Base-by-base conservation (phyloP, 1,140 invertebrate genomes). In the Aradophagus sp. region DNA sequence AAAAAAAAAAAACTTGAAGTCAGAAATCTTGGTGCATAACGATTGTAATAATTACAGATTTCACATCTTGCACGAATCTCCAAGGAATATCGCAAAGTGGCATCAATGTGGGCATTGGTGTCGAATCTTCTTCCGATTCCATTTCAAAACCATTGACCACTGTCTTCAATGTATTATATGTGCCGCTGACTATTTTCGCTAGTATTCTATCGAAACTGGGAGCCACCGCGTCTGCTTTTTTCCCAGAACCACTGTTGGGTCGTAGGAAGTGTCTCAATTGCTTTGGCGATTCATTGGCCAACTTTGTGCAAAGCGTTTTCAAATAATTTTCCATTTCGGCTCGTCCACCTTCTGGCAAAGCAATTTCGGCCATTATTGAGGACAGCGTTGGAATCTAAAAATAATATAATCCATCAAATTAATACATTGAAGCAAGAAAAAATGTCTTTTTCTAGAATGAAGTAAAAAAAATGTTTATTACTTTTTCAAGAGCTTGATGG, bases 141-240 rank as follows among this genome's bases (percentile, higher is more conserved):
- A 83, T 70, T 68, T 85, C 83, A 16, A 85, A 85, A 5, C 81
- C 81, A 15, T 83, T 82, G 1, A 85, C 83, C 3, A 84, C 83
- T 0, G 80, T 83, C 62, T 74, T 84, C 10, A 84, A 36, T 0
- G 82, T 84, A 31, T 84, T 84, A 38, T 82, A 84, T 8, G 82
- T 80, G 3, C 83, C 83, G 12, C 75, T 84, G 2, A 84, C 80
- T 3, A 82, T 82, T 67, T 84, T 84, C 0, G 81, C 83, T 10
- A 84, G 59, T 62, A 84, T 79, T 62, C 77, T 76, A 38, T 84
- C 83, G 1, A 84, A 79, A 26, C 83, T 72, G 1, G 83, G 81
- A 4, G 78, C 79, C 12, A 84, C 72, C 0, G 73, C 66, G 7
- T 84, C 83, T 2, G 83, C 83, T 50, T 84, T 84, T 66, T 84